phyloP scores from a whole-genome alignment of 2,113 vertebrate species.

The Falco punctatus region DNA sequence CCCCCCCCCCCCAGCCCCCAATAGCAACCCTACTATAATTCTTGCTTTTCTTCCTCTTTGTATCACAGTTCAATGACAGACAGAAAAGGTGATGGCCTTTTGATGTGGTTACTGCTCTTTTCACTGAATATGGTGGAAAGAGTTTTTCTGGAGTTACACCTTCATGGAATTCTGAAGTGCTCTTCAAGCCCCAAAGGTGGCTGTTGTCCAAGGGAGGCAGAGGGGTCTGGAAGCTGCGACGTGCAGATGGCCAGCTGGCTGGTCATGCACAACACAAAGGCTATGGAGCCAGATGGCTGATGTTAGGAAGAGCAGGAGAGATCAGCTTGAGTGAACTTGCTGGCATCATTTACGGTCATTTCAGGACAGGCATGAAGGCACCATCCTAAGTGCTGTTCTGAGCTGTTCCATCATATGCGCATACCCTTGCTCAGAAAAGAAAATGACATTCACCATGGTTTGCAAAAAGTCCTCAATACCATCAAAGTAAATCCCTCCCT shows the following conservation, averaged over 20 bases:
- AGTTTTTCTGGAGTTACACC: not conserved
- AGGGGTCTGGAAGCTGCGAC: not conserved
- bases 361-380: not conserved
- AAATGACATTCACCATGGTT: not conserved
- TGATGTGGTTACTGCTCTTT: not conserved
- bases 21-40: not conserved
- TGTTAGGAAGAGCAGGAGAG: not conserved
- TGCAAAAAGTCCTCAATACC: not conserved
- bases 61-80: not conserved
- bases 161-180: not conserved
- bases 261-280: not conserved
- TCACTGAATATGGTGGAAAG: not conserved
- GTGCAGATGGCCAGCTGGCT: slow-evolving; percentile 23
- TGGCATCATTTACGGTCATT: not conserved
- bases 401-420: not conserved
- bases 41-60: not conserved
- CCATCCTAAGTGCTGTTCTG: not conserved
- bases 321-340: not conserved
- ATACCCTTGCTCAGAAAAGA: not conserved
- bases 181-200: not conserved
- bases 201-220: not conserved
- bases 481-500: not conserved
- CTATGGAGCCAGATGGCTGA: not conserved
- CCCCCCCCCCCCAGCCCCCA: not conserved
- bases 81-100: not conserved